Base-by-base conservation (phyloP, 2,113 vertebrate genomes). In the Hippopotamus amphibius region DNA sequence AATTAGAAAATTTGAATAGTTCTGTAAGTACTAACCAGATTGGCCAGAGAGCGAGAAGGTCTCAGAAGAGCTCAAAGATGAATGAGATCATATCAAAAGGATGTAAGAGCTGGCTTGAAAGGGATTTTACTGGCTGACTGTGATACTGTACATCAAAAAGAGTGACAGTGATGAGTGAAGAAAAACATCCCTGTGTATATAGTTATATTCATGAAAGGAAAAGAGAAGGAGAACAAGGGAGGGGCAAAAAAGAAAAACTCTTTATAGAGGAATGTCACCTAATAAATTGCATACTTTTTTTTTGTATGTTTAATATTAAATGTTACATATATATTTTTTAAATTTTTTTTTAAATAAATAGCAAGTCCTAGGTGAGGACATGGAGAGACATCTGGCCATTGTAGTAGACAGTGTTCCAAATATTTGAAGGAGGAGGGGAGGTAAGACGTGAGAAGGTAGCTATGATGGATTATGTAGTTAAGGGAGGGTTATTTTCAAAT, bases 291-390 rank as follows among this genome's bases (percentile, higher is more conserved):
- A 28, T 76, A 43, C 30, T 85, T 77, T 72, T 37, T 85, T 77
- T 77, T 66, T 86, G 21, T 69, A 79, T 93, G 22, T 86, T 57
- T 22, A 68, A 26, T 93, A 81, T 88, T 81, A 81, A 88, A 69
- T 71, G 43, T 63, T 63, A 61, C n/a, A 41, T 30, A 30, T 17
- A 28, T 37, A 17, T 12, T 11, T 9, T 21, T 4, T 30, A 3
- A 10, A 37, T 37, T 77, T 2, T 48, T 3, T 15, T 43, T 76
- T 30, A 17, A 65, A 48, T 68, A 80, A 59, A 50, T 71, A 71
- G 28, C 65, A 48, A 81, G 48, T 80, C 41, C 16, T 87, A 41
- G 24, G 26, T 94, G 41, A 71, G 59, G 46, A 77, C 66, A 41
- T 69, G 53, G 48, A 41, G 37, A 69, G 76, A 33, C 43, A 59